Evolutionary conservation across 2,888 invertebrate genomes (phyloP).

Genomic region (Meiosimyza decipiens): DNA sequence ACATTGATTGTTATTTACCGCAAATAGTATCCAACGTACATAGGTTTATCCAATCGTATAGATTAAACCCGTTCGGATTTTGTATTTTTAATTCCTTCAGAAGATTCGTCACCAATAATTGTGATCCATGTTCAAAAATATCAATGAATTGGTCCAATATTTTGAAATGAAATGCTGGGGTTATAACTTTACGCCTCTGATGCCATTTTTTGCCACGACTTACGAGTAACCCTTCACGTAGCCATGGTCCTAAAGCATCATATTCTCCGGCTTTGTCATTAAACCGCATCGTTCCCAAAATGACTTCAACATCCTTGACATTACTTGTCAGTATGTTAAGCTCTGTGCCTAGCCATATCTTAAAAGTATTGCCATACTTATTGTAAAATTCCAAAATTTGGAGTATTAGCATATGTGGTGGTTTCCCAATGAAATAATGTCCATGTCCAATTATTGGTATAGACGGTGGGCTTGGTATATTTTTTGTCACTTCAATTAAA

Average conservation of each 20-base stretch:
- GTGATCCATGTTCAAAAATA: slow-evolving; percentile 74
- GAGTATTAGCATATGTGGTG: slow-evolving; percentile 60
- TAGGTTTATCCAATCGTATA: slow-evolving; percentile 73
- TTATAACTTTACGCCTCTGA: slow-evolving; percentile 76
- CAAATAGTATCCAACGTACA: slow-evolving; percentile 74
- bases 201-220: slow-evolving; percentile 66
- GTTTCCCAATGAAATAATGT: slow-evolving; percentile 65
- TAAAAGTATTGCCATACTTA: slow-evolving; percentile 52
- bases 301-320: slow-evolving; percentile 57
- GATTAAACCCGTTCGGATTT: slow-evolving; percentile 70
- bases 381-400: slow-evolving; percentile 62
- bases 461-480: slow-evolving; percentile 62
- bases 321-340: slow-evolving; percentile 57
- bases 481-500: slow-evolving; percentile 52
- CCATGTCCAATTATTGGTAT: slow-evolving; percentile 70
- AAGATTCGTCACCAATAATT: slow-evolving; percentile 71
- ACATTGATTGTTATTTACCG: slow-evolving; percentile 66
- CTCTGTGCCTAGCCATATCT: slow-evolving; percentile 62
- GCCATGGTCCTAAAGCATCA: slow-evolving; percentile 68
- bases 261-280: slow-evolving; percentile 71
- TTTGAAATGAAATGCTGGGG: slow-evolving; percentile 84
- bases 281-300: slow-evolving; percentile 61
- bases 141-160: slow-evolving; percentile 79
- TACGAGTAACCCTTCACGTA: slow-evolving; percentile 71
- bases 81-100: slow-evolving; percentile 68